Evolutionary conservation across 1,140 invertebrate species (phyloP).

Genomic region (Euura saliciscinereae): DNA sequence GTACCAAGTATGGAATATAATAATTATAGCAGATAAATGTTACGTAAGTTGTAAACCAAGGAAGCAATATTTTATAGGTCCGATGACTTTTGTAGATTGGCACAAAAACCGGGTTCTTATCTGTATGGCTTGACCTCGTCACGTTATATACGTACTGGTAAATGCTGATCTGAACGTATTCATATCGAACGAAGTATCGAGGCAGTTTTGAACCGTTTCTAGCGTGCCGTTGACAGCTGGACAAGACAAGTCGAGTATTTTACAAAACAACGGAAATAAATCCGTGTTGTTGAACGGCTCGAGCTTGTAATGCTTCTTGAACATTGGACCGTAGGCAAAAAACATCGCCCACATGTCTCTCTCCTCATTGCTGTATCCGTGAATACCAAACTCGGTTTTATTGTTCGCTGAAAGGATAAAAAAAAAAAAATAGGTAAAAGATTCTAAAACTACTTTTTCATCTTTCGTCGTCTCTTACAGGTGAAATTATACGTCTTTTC

Average conservation of each 20-base stretch:
- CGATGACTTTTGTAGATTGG: too few species aligned
- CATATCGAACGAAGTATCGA: conserved; percentile 16
- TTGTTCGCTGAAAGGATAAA: conserved; percentile 48
- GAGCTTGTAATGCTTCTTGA: conserved; percentile 60
- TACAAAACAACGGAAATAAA: conserved; percentile 71
- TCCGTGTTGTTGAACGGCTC: conserved; percentile 69
- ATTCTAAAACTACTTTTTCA: neutral
- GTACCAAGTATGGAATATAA: too few species aligned
- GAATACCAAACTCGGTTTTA: conserved; percentile 65
- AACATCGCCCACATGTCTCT: conserved; percentile 72
- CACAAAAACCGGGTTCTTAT: too few species aligned
- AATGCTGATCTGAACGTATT: neutral
- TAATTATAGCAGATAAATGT: too few species aligned
- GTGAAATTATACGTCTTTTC: conserved; percentile 58
- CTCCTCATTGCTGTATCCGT: conserved; percentile 70
- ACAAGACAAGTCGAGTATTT: conserved; percentile 62
- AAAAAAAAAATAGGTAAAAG: conserved; percentile 11
- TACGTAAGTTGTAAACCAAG: too few species aligned
- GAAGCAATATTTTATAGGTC: too few species aligned
- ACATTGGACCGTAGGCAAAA: conserved; percentile 70
- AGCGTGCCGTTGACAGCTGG: conserved; percentile 60
- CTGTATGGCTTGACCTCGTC: too few species aligned
- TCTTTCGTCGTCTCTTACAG: conserved; percentile 37
- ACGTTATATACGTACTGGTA: too few species aligned
- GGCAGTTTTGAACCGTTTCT: conserved; percentile 42